Percentiles rank a stretch among this genome's conserved stretches.
Conservation (phyloP, 2,113 vertebrate species). For the Cochlearius cochlearius region DNA sequence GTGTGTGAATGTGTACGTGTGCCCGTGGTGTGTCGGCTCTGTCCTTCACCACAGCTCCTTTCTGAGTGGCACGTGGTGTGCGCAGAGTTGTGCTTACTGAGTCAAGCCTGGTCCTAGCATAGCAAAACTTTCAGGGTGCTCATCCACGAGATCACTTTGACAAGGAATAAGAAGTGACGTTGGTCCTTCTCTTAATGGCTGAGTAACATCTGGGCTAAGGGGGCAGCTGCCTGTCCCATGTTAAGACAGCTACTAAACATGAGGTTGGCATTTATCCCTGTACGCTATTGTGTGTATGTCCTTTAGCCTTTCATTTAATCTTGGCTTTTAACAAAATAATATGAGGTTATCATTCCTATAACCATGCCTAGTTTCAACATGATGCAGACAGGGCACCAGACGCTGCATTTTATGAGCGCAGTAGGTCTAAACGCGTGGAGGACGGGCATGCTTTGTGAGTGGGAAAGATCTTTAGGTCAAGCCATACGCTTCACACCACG, state of each 20-base stretch:
- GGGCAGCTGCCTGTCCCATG: neutral
- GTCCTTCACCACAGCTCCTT: neutral
- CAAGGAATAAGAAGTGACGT: neutral
- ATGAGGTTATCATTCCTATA: neutral
- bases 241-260: neutral
- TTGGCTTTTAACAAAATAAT: neutral
- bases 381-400: neutral
- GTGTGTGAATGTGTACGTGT: neutral
- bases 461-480: neutral
- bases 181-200: neutral
- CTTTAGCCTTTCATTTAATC: neutral
- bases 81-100: neutral
- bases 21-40: neutral
- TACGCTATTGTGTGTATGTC: neutral
- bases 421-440: neutral
- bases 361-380: neutral
- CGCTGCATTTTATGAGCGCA: neutral
- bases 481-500: neutral
- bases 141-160: neutral
- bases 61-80: accelerated
- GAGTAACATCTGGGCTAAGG: neutral
- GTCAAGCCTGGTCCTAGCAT: neutral
- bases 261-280: neutral
- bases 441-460: neutral
- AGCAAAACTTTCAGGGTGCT: neutral